Conservation (phyloP, 2,797 vertebrate species). For the Spatula versicolor region DNA sequence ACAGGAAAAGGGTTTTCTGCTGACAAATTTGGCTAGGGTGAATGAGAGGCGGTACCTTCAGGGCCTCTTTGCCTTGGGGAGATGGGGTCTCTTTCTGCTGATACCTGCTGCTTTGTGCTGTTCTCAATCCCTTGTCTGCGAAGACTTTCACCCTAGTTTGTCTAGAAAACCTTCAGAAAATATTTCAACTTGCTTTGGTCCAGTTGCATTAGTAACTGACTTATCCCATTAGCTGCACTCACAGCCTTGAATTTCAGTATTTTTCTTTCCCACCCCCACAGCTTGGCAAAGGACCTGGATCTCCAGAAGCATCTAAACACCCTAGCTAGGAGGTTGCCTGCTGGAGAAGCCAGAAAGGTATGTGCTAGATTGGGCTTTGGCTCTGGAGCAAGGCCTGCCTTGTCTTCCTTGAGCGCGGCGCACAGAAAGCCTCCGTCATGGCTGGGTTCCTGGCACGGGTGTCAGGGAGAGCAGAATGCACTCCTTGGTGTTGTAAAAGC, state of each 20-base stretch:
- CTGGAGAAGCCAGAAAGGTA: constrained; percentile 88
- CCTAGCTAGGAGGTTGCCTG: constrained; percentile 80
- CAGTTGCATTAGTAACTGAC: not conserved
- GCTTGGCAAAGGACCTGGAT: constrained; percentile 85
- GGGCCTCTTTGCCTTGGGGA: not conserved
- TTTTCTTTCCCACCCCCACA: constrained; percentile 54
- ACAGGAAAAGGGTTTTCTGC: not conserved
- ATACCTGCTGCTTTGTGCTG: not conserved
- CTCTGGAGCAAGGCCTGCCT: not conserved
- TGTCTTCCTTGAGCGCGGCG: rapidly evolving
- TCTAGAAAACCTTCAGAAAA: not conserved
- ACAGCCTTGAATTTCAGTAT: not conserved
- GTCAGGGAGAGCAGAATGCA: not conserved
- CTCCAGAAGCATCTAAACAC: constrained; percentile 86
- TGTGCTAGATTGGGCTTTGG: not conserved
- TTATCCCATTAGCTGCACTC: not conserved
- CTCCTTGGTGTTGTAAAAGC: not conserved
- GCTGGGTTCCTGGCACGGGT: not conserved
- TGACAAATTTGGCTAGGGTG: not conserved
- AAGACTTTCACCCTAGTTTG: not conserved
- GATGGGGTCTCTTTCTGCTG: not conserved
- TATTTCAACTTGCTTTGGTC: not conserved
- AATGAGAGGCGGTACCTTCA: not conserved
- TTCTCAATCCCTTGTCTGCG: not conserved
- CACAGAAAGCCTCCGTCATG: not conserved